Conservation (phyloP, 2,113 vertebrate genomes). For the Paralichthys olivaceus region DNA sequence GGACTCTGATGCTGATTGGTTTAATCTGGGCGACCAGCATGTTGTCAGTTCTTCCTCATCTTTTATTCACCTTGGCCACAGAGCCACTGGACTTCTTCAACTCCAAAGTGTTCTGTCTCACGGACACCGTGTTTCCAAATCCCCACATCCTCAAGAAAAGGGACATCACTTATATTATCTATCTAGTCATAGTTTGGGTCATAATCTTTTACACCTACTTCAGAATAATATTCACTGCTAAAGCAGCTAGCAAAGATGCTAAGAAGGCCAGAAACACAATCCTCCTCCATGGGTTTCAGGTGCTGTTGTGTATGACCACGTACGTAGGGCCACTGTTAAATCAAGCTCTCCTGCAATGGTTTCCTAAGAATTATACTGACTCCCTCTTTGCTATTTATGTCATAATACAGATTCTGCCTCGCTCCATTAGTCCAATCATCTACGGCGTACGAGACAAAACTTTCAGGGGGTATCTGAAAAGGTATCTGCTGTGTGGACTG, state of each 20-base stretch:
- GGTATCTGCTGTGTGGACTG: constrained; percentile 50
- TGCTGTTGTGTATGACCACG: constrained; percentile 74
- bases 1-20: too few relatives aligned
- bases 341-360: constrained; percentile 2
- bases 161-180: constrained; percentile 46
- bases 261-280: constrained; percentile 78
- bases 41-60: too few relatives aligned
- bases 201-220: constrained; percentile 68
- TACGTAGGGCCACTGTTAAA: constrained; percentile 50
- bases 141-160: too few relatives aligned
- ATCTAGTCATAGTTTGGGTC: constrained; percentile 66
- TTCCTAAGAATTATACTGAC: constrained; percentile 50
- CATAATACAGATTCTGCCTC: constrained; percentile 71
- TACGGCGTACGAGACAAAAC: constrained; percentile 78
- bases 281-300: constrained; percentile 74
- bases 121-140: too few relatives aligned
- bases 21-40: too few relatives aligned
- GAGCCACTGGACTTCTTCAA: too few relatives aligned
- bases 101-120: too few relatives aligned
- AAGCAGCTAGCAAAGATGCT: constrained; percentile 49
- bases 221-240: constrained; percentile 68
- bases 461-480: constrained; percentile 69
- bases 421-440: constrained; percentile 77
- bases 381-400: constrained; percentile 64
- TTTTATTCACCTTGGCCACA: too few relatives aligned